These are phyloP conservation scores for Pseudococcus viburni DNA, from an alignment of 2,888 invertebrate genomes.

Conservation along the genomic window DNA sequence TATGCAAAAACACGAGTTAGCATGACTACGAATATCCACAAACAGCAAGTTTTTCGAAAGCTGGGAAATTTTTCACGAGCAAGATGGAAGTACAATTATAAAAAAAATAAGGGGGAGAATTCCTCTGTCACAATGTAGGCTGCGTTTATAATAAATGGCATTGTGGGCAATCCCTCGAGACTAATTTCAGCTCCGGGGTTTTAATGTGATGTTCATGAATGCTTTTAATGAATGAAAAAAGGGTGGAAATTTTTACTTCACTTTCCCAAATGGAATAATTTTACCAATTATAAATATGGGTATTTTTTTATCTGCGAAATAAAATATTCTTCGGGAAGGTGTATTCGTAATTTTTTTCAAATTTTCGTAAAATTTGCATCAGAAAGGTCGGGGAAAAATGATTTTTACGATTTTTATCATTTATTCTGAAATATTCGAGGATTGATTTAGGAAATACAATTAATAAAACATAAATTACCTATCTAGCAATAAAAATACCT, in stretches of 20 bases:
- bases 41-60: not conserved
- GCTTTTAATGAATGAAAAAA: slow-evolving; percentile 35
- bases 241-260: not conserved
- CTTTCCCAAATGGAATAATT: not conserved
- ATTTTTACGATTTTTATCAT: too few relatives aligned
- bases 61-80: not conserved
- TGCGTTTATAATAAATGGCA: not conserved
- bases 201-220: not conserved
- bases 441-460: too few relatives aligned
- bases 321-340: not conserved
- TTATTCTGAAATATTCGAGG: too few relatives aligned
- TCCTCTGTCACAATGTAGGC: not conserved
- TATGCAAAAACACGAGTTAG: not conserved
- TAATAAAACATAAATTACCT: too few relatives aligned
- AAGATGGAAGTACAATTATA: not conserved
- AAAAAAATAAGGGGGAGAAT: not conserved
- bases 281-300: not conserved
- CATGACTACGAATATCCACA: not conserved
- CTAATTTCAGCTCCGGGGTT: not conserved
- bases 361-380: not conserved
- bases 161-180: not conserved
- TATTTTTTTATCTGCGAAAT: not conserved
- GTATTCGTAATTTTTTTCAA: not conserved
- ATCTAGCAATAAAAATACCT: not conserved
- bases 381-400: too few relatives aligned